These are phyloP conservation scores for Matsumyia berberina DNA, from an alignment of 2,888 invertebrate species.

Conservation along the genomic window DNA sequence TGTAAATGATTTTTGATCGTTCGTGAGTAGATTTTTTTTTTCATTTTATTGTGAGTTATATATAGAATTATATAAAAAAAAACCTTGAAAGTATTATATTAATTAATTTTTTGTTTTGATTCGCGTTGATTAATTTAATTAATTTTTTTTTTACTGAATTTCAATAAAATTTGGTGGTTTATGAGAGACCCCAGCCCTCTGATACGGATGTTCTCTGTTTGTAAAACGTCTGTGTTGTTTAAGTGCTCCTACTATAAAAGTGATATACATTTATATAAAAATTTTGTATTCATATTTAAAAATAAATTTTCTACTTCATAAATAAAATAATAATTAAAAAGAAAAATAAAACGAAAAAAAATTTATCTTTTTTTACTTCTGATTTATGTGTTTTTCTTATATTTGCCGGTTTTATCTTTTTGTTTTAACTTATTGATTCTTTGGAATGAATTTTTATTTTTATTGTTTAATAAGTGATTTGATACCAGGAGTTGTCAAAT, in stretches of 20 bases:
- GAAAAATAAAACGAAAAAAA: constrained; percentile 27
- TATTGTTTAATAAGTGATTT: constrained; percentile 80
- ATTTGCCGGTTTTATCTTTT: constrained; percentile 69
- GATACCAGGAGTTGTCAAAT: constrained; percentile 70
- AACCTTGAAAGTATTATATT: constrained; percentile 37
- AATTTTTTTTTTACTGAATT: constrained; percentile 78
- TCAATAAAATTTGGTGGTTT: constrained; percentile 84
- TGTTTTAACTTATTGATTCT: constrained; percentile 75
- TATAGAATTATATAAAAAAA: constrained; percentile 27
- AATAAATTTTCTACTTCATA: constrained; percentile 40
- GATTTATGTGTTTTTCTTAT: constrained; percentile 77
- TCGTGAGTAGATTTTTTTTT: constrained; percentile 46
- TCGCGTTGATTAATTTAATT: constrained; percentile 6
- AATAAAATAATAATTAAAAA: constrained; percentile 19
- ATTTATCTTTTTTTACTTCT: constrained; percentile 77
- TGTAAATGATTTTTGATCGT: constrained; percentile 57
- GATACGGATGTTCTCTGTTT: constrained; percentile 97
- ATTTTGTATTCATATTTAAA: constrained; percentile 37
- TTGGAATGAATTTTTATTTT: constrained; percentile 82
- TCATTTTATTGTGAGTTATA: constrained; percentile 49
- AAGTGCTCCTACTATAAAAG: constrained; percentile 83
- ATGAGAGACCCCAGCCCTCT: constrained; percentile 95
- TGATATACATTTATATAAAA: constrained; percentile 63
- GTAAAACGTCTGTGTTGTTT: constrained; percentile 93
- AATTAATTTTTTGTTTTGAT: constrained; percentile 29